Percentiles rank a stretch among this genome's conserved stretches.
Conservation (phyloP, 2,797 vertebrate genomes). For the Rhinichthys osculus region DNA sequence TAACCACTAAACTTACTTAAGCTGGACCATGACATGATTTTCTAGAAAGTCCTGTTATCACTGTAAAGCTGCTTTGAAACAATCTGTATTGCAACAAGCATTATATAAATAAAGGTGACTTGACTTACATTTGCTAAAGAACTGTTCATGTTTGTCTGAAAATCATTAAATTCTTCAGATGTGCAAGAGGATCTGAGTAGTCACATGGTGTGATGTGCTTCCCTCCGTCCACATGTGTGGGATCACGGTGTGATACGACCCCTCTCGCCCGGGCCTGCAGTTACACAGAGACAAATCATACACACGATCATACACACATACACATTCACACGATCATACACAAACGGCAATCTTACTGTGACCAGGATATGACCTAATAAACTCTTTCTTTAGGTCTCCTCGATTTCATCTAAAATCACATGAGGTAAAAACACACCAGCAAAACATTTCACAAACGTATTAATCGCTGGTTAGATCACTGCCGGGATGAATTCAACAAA, state of each 20-base stretch:
- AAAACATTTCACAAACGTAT: background rate
- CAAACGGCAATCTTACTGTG: background rate
- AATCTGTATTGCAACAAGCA: too few relatives aligned
- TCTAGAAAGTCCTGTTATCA: too few relatives aligned
- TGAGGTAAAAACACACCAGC: background rate
- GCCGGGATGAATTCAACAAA: background rate
- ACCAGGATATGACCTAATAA: background rate
- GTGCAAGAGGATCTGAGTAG: background rate
- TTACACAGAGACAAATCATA: too few relatives aligned
- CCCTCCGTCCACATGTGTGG: constrained; percentile 69
- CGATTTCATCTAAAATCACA: background rate
- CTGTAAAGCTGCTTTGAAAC: too few relatives aligned
- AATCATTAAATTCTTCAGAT: background rate
- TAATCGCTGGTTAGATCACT: constrained; percentile 9
- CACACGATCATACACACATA: too few relatives aligned
- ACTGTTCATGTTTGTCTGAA: too few relatives aligned
- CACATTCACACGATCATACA: too few relatives aligned
- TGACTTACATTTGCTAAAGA: too few relatives aligned
- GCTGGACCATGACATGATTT: too few relatives aligned
- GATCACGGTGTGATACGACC: constrained; percentile 3
- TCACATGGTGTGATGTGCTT: background rate
- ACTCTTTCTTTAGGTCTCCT: background rate
- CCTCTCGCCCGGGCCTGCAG: too few relatives aligned
- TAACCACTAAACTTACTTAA: too few relatives aligned
- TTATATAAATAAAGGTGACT: too few relatives aligned